Evolutionary conservation across 2,113 vertebrate species (phyloP).

Genomic region (Plestiodon gilberti): DNA sequence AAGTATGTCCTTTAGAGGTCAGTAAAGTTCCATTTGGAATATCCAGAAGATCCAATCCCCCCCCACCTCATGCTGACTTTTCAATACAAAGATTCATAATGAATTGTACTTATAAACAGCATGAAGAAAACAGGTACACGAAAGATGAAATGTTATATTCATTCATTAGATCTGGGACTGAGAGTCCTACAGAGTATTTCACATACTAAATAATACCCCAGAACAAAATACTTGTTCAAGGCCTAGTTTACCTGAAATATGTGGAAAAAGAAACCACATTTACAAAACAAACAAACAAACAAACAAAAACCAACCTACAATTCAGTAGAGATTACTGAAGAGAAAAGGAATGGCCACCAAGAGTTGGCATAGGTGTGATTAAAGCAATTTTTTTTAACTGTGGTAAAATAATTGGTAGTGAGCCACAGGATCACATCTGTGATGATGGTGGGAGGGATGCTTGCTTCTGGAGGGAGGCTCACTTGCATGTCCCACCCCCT

Average conservation of each 20-base stretch:
- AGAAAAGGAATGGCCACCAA: not conserved
- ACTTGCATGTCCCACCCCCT: not conserved
- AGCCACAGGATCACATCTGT: not conserved
- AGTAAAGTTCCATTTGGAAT: not conserved
- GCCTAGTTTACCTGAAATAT: not conserved
- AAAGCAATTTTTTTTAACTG: not conserved
- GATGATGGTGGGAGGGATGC: too few relatives aligned
- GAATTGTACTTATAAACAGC: not conserved
- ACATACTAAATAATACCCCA: not conserved
- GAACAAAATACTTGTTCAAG: not conserved
- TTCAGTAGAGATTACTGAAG: not conserved
- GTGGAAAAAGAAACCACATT: not conserved
- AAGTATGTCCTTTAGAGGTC: not conserved
- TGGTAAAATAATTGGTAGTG: not conserved
- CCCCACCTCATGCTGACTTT: not conserved
- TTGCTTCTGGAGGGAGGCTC: too few relatives aligned
- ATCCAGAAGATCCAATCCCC: not conserved
- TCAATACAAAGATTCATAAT: not conserved
- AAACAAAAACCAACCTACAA: too few relatives aligned
- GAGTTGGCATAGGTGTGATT: not conserved
- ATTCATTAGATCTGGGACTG: not conserved
- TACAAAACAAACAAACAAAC: too few relatives aligned
- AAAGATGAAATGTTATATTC: not conserved
- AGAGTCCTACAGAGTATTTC: not conserved
- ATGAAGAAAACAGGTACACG: not conserved